Base-by-base conservation (phyloP, 2,797 vertebrate genomes). In the Leptoclinus maculatus region DNA sequence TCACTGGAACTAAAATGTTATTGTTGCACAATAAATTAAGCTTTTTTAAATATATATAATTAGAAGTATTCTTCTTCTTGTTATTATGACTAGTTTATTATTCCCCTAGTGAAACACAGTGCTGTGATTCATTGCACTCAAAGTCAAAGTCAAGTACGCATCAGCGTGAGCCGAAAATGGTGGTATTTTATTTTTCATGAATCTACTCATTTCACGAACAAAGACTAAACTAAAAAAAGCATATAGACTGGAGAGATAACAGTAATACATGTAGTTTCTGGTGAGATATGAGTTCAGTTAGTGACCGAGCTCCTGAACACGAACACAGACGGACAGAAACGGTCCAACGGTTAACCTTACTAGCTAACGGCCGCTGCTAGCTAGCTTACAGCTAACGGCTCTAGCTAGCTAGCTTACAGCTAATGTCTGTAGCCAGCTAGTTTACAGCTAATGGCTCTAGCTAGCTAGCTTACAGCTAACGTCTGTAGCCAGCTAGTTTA, bases 21-120 rank as follows among this genome's bases (percentile, higher is more conserved):
- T 83, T 90, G 53, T 87, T 89, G 88, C 89, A 91, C 89, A 94
- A 94, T 91, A 91, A 94, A 93, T 81, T 0, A 70, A 60, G 39
- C 59, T 86, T 90, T 87, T 84, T 78, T 66, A 34, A 34, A 34
- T 34, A 34, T 56, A 11, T 43, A 75, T 53, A 80, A 76, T 1
- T 39, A 7, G 1, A 69, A 2, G 34, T 67, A 9, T 65, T 32
- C 7, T 5, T 69, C 3, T 2, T 79, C 3, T 25, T 27, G 6
- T 68, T 17, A 34, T 0, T 17, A 34, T 1, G 21, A 51, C 36
- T 19, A 1, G 3, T 64, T 64, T 7, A 49, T 36, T 49, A 49
- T 68, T 23, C 25, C 9, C 3, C 19, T 1, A 4, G 21, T 43
- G 11, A 66, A 68, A 39, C 43, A 14, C 43, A 21, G n/a, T 9